Conservation (phyloP, 2,113 vertebrate genomes). For the Globicephala melas region DNA sequence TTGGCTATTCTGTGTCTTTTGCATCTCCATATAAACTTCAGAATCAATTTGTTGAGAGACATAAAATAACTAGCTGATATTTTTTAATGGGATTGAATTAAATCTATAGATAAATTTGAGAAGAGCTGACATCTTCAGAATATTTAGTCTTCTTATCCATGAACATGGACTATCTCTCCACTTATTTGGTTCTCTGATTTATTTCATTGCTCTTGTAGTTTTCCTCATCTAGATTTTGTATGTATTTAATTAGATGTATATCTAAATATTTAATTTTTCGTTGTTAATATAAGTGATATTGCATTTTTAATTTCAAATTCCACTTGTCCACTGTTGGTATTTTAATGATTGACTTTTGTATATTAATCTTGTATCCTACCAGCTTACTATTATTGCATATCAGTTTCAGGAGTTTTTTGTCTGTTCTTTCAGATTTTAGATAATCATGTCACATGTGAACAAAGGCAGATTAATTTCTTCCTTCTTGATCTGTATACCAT, state of each 20-base stretch:
- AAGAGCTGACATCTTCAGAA: background rate
- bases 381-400: background rate
- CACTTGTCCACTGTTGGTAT: background rate
- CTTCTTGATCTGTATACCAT: background rate
- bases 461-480: background rate
- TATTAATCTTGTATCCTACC: background rate
- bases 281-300: background rate
- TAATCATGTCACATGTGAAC: background rate
- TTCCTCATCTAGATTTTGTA: background rate
- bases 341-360: background rate
- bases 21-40: background rate
- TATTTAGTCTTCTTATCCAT: background rate
- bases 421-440: background rate
- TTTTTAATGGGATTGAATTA: background rate
- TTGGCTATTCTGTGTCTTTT: background rate
- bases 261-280: background rate
- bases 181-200: background rate
- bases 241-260: background rate
- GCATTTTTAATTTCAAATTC: background rate
- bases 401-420: background rate
- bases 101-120: background rate
- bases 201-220: background rate
- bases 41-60: background rate
- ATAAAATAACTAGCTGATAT: background rate
- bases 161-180: background rate